phyloP scores from a whole-genome alignment of 2,797 vertebrate genomes.

The Ceryle rudis region DNA sequence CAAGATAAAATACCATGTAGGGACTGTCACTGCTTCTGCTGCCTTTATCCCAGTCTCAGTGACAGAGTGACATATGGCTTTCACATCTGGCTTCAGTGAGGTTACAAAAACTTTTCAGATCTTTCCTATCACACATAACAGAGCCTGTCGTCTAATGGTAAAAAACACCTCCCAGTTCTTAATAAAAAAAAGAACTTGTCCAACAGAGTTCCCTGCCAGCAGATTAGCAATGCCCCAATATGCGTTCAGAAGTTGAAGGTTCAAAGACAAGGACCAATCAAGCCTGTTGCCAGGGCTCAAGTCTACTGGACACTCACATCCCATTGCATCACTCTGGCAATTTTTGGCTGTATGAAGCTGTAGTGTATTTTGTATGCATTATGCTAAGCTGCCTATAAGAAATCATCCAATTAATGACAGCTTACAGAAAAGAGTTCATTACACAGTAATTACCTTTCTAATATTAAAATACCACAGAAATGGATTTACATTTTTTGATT shows the following conservation, averaged over 20 bases:
- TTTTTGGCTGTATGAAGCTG: not conserved
- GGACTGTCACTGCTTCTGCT: not conserved
- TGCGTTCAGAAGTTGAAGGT: accelerated
- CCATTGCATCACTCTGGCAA: not conserved
- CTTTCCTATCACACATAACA: not conserved
- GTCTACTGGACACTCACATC: not conserved
- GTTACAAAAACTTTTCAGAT: not conserved
- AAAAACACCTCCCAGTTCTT: not conserved
- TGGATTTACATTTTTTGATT: conserved; percentile 34
- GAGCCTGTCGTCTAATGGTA: not conserved
- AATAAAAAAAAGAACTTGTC: not conserved
- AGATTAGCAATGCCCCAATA: accelerated
- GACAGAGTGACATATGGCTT: not conserved
- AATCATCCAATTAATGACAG: conserved; percentile 63
- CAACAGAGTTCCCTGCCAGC: not conserved
- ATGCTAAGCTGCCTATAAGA: conserved; percentile 49
- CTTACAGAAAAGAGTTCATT: conserved; percentile 34
- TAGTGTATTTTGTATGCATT: conserved; percentile 38
- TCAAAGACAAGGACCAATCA: not conserved
- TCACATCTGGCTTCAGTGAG: not conserved
- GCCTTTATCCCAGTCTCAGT: not conserved
- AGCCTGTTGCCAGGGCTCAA: not conserved
- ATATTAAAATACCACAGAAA: conserved; percentile 42
- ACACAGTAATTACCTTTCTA: conserved; percentile 3
- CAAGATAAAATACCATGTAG: not conserved